phyloP scores from a whole-genome alignment of 2,888 invertebrate species.

The Keiferia lycopersicella region DNA sequence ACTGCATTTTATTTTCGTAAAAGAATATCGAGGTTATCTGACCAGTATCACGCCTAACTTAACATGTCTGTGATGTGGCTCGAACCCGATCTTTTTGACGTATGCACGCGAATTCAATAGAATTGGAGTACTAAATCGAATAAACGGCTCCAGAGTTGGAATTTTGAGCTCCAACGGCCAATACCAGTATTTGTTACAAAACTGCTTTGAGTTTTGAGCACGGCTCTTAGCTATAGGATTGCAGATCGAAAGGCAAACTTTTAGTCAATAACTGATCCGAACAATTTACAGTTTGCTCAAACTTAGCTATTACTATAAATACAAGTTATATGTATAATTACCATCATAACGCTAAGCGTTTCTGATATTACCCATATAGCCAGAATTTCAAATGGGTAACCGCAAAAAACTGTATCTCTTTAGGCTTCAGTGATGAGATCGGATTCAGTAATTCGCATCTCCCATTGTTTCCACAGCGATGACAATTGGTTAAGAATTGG shows the following conservation, averaged over 20 bases:
- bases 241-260: too few species aligned
- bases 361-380: too few species aligned
- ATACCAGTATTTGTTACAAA: not conserved
- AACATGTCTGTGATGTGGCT: not conserved
- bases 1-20: not conserved
- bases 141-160: not conserved
- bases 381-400: not conserved
- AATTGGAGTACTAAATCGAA: slow-evolving; percentile 2
- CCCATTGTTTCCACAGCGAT: not conserved
- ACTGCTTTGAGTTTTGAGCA: not conserved
- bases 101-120: not conserved
- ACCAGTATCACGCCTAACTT: not conserved
- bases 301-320: too few species aligned
- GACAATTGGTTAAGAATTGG: not conserved
- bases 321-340: too few species aligned
- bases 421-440: not conserved
- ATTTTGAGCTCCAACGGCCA: not conserved
- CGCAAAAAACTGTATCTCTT: not conserved
- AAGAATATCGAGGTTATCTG: not conserved
- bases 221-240: not conserved
- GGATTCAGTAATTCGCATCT: not conserved
- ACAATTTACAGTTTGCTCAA: too few species aligned
- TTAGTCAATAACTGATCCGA: too few species aligned
- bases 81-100: not conserved
- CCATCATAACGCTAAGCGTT: too few species aligned